A percentile compares a stretch with the other conserved stretches of the same genome.
Evolutionary conservation across 2,888 invertebrate species (phyloP).

Genomic region (Conomelus anceps): DNA sequence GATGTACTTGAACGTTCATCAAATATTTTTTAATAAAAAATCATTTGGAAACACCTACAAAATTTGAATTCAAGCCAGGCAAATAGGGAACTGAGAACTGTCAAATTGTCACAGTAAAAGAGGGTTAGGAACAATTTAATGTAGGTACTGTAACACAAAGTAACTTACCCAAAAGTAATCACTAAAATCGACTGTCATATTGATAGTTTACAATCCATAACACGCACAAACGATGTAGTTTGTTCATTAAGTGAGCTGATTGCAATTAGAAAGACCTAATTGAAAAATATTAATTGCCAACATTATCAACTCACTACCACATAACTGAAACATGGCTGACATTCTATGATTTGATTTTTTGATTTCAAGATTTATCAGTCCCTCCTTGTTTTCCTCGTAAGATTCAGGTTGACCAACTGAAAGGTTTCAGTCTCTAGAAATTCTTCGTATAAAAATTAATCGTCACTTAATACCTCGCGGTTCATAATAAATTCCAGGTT

Average conservation of each 20-base stretch:
- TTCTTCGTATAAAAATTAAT: background rate
- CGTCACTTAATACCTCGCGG: too few relatives aligned
- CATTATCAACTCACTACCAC: background rate
- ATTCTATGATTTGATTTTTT: background rate
- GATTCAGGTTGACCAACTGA: background rate
- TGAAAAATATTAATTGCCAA: background rate
- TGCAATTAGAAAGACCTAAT: background rate
- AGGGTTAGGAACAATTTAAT: background rate
- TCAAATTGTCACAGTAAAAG: background rate
- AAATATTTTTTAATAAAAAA: background rate
- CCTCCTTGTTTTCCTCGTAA: background rate
- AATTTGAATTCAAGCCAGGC: too few relatives aligned
- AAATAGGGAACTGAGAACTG: background rate
- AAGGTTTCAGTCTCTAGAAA: background rate
- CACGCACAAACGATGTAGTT: slow-evolving; percentile 30
- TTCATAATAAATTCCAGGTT: too few relatives aligned
- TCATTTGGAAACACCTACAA: background rate
- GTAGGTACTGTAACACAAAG: background rate
- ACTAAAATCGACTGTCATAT: slow-evolving; percentile 53
- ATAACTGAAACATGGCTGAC: background rate
- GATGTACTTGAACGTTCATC: background rate
- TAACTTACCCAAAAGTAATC: slow-evolving; percentile 53
- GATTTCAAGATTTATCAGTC: background rate
- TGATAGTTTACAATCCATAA: slow-evolving; percentile 34
- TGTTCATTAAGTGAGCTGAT: background rate